phyloP scores from a whole-genome alignment of 2,113 vertebrate genomes.

The Herpetotheres cachinnans region DNA sequence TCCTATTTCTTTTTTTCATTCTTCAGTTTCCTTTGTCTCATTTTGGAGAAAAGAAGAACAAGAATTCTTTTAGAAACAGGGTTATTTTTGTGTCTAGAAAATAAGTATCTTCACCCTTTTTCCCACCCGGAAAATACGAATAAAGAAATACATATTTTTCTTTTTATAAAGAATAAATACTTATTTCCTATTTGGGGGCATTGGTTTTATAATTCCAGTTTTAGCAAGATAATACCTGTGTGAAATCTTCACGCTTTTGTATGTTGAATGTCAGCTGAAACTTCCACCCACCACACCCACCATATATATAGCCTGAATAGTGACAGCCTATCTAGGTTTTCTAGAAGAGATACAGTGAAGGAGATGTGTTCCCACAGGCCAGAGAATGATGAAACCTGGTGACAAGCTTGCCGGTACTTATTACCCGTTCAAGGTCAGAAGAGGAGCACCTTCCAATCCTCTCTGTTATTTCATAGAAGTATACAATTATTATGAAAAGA shows the following conservation, averaged over 20 bases:
- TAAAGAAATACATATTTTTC: no score
- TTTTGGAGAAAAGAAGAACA: neutral
- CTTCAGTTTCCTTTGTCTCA: neutral
- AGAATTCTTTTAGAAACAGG: neutral
- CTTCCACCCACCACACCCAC: neutral
- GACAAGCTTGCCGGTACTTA: neutral
- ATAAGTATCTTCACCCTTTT: neutral
- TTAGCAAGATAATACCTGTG: neutral
- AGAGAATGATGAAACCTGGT: neutral
- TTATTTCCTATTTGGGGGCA: neutral
- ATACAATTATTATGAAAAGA: neutral
- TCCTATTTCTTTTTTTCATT: neutral
- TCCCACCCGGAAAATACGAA: neutral
- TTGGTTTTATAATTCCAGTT: neutral
- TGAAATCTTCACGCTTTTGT: neutral
- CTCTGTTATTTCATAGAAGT: neutral
- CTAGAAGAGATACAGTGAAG: rapidly evolving
- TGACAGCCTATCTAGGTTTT: neutral
- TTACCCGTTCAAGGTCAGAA: neutral
- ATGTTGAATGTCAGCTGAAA: neutral
- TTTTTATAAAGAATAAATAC: neutral
- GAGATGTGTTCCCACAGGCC: neutral
- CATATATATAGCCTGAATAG: rapidly evolving
- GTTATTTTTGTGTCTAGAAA: neutral
- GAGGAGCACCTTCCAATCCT: neutral